Base-by-base conservation (phyloP, 2,888 invertebrate species). In the Napeogenes sylphis region DNA sequence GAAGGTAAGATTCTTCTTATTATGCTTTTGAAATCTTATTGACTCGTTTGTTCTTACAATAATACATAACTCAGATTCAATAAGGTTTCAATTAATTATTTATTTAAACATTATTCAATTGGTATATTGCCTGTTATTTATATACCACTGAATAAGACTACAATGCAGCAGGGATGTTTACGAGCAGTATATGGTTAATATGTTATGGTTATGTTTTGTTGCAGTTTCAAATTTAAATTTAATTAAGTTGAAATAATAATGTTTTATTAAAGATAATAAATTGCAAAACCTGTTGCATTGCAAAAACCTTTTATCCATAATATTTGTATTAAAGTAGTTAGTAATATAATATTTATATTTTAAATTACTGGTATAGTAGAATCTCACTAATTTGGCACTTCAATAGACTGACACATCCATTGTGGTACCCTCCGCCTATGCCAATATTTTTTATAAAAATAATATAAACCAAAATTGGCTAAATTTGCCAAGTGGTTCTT, bases 1-100 rank as follows among this genome's bases (percentile, higher is more conserved):
- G 84, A 87, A 84, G 91, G 91, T 91, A 90, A 76, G 84, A 75
- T 70, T 69, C 67, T 64, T 69, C 67, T 68, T 68, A 65, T 67
- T 64, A 73, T 64, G 33, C 33, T 65, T 61, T 63, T 70, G 76
- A 71, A 81, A 81, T 70, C 78, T 82, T 76, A 80, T 79, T 83
- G 80, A 84, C 79, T 72, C 56, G 63, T 60, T 62, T 62, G 42
- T 70, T 65, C 46, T 32, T 13, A 54, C 47, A 33, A 5, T 32
- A 62, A 58, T 38, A 55, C 46, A 56, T 55, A 47, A 38, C 4
- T 3, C 4, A 8, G 35, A 45, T 81, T 82, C 81, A 80, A 77
- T 82, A 74, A 76, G 74, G 67, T 81, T 78, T 74, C 72, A 67
- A 63, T 56, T 2, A 32, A 59, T 32, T 53, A 42, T 58, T 62